These are phyloP conservation scores for Lycopodina hypogea DNA, from an alignment of 37 sponge, comb jelly and placozoan species.

Conservation along the genomic window DNA sequence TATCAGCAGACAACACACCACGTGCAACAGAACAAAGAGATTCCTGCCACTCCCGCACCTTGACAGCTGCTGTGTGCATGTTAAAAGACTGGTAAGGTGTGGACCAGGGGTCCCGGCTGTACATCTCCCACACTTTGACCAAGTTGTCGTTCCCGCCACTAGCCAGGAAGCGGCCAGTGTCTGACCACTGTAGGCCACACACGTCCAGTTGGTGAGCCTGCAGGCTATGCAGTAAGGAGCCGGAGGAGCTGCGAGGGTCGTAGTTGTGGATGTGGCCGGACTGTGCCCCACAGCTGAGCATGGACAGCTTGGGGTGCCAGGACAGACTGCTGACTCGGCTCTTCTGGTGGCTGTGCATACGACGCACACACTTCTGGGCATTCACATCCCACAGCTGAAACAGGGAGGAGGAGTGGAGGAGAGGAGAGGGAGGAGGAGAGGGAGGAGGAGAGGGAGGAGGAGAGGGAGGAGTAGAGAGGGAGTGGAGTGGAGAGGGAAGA, in stretches of 20 bases:
- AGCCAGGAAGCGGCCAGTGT: constrained; percentile 75
- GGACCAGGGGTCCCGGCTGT: constrained; percentile 41
- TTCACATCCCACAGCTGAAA: constrained; percentile 85
- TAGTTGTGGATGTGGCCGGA: constrained; percentile 77
- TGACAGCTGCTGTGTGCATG: constrained; percentile 87
- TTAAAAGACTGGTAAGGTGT: constrained; percentile 57
- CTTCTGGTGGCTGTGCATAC: constrained; percentile 56
- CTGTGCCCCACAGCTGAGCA: constrained; percentile 76
- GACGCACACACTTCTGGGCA: constrained; percentile 43
- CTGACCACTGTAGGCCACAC: constrained; percentile 91
- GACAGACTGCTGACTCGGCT: constrained; percentile 64
- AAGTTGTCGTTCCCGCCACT: constrained; percentile 90
- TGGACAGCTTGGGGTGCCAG: constrained; percentile 64
- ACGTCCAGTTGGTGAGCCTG: constrained; percentile 78
- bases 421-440: no score
- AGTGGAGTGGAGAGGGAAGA: not conserved
- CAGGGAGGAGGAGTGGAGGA: no score
- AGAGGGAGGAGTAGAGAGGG: not conserved
- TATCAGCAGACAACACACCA: no score
- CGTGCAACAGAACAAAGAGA: no score
- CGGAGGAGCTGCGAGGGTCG: constrained; percentile 63
- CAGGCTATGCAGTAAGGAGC: constrained; percentile 23
- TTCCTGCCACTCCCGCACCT: no score
- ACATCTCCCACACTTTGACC: constrained; percentile 80
- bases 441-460: not conserved